Conservation (phyloP, 2,888 invertebrate genomes). For the Copidosoma aretas region DNA sequence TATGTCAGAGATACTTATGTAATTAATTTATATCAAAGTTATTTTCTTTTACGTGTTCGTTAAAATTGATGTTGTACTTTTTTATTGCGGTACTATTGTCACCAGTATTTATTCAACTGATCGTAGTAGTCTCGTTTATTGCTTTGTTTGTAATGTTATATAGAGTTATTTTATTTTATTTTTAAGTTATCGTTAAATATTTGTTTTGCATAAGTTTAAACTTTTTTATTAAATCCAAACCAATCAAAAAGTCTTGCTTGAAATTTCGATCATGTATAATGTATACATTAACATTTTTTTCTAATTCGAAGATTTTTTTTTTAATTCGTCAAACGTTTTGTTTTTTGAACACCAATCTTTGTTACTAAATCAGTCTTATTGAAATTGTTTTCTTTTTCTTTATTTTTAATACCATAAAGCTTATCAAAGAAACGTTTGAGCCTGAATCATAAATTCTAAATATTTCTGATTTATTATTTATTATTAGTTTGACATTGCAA, state of each 20-base stretch:
- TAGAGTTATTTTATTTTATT: no score
- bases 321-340: constrained; percentile 15
- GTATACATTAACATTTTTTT: constrained; percentile 5
- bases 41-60: no score
- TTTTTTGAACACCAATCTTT: constrained; percentile 21
- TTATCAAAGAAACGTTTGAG: constrained; percentile 44
- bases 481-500: constrained; percentile 41
- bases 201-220: constrained; percentile 32
- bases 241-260: constrained; percentile 43
- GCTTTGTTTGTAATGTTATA: no score
- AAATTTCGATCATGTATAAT: constrained; percentile 34
- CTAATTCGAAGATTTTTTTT: constrained; percentile 29
- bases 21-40: no score
- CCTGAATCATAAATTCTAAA: constrained; percentile 42
- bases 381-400: no score
- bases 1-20: no score
- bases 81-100: no score
- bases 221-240: constrained; percentile 41
- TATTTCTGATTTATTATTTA: constrained; percentile 37
- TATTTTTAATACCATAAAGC: constrained; percentile 38
- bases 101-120: no score
- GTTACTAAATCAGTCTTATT: no score
- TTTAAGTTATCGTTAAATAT: constrained; percentile 9
- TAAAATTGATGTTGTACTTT: no score
- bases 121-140: no score